Base-by-base conservation (phyloP, 2,888 invertebrate species). In the Plebejus anna region DNA sequence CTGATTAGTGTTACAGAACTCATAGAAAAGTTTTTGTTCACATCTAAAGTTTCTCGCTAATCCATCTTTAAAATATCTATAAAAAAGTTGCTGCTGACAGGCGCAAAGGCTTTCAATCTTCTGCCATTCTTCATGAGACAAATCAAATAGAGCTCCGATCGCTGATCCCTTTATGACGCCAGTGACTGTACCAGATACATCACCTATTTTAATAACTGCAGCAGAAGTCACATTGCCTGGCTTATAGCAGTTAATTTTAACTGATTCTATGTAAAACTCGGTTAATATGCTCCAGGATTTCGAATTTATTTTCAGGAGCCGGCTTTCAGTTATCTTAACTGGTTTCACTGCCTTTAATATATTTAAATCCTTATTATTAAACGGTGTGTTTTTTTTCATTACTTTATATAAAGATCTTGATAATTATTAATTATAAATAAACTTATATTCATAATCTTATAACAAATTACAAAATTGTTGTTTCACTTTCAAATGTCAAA, bases 1-100 rank as follows among this genome's bases (percentile, higher is more conserved):
- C 82, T 91, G 90, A 81, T 86, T 89, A 75, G 82, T 84, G 61
- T 85, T 80, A 82, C 94, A 94, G 81, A 93, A 94, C 80, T 91
- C 87, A 82, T 94, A 94, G 84, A 94, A 94, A 59, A 93, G 77
- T 81, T 89, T 90, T 82, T 94, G 91, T 81, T 92, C 90, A 79
- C 81, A 84, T 55, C 81, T 82, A 80, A 88, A 91, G 75, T 80
- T 86, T 78, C 83, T 85, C 76, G 85, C 87, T 2, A 94, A 77
- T 4, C 94, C 94, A 80, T 89, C 83, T 83, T 90, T 92, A 80
- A 94, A 94, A 80, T 89, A 87, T 83, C 94, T 89, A 79, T 92
- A 94, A 82, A 90, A 94, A 11, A 94, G 79, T 81, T 94, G 92
- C n/a, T 89, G 85, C 47, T 82, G 84, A 77, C 80, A 78, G 70